Evolutionary conservation across 1,140 invertebrate genomes (phyloP), one percentile per base, ranked within the genome.

Genomic region (Tetramorium simillimum): DNA sequence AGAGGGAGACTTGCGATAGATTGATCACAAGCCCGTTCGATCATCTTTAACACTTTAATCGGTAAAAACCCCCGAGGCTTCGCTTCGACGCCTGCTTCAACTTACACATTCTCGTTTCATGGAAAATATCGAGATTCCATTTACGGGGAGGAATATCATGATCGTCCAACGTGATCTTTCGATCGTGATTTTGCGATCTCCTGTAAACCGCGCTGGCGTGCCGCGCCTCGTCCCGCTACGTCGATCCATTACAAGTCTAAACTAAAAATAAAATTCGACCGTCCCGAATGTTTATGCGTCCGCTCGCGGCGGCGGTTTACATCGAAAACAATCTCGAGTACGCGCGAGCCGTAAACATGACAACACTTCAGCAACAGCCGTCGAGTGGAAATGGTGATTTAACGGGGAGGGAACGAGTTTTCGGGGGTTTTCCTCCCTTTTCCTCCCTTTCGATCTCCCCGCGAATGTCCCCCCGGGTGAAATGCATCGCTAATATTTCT

Each of bases 251-350:
- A 46, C 21, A 21, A 89, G 46, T 46, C 33, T 60, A 56, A 72
- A 77, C 81, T 56, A 90, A 88, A 90, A 90, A 86, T 88, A 90
- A 87, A 49, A 51, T 81, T 43, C 37, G 63, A 85, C 18, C 67
- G 53, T 62, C 14, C 58, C 28, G 46, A 81, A 56, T 60, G 87
- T 86, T 88, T 86, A 65, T 21, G 5, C 24, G 49, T 60, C 16
- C 60, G 33, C 14, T 67, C 69, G n/a, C 51, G 37, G 12, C 43
- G 51, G 18, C 24, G 28, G 65, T 88, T 88, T 86, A 70, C 70
- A 76, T 46, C 46, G 56, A 63, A 88, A 86, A 88, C 63, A 88
- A 72, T 86, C 46, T 62, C 14, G 51, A 82, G 40, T 65, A 67
- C 53, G 46, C 37, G 72, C 37, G 72, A 14, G 3, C 51, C 53